Percentiles rank a stretch among this genome's conserved stretches.
phyloP scores from a whole-genome alignment of 2,113 vertebrate genomes.

The Ammodytes dubius region DNA sequence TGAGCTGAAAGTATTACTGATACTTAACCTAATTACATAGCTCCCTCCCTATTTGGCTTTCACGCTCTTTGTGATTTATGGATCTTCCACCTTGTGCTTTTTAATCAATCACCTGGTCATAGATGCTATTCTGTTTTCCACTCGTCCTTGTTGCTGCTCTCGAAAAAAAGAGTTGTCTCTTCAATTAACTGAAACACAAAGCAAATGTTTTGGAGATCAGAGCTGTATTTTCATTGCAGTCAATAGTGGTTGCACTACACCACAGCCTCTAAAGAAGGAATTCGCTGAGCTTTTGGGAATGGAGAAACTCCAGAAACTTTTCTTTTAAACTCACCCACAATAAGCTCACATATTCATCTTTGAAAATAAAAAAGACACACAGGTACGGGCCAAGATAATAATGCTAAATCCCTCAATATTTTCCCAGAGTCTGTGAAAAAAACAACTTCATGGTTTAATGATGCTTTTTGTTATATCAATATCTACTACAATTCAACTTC shows the following conservation, averaged over 20 bases:
- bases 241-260: constrained; percentile 26
- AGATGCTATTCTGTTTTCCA: constrained; percentile 16
- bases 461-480: neutral
- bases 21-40: constrained; percentile 87
- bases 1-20: constrained; percentile 82
- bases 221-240: constrained; percentile 12
- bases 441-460: neutral
- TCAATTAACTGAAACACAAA: neutral
- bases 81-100: constrained; percentile 49
- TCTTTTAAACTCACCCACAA: constrained; percentile 10
- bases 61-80: constrained; percentile 66
- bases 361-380: constrained; percentile 23
- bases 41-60: constrained; percentile 68
- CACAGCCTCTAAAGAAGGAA: constrained; percentile 19
- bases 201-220: neutral
- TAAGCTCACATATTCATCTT: constrained; percentile 25
- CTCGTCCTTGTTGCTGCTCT: constrained; percentile 29
- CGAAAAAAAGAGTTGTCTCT: constrained; percentile 16
- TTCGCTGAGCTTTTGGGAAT: constrained; percentile 20
- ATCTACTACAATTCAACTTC: too few species aligned
- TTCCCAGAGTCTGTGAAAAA: neutral
- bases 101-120: constrained; percentile 59
- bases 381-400: neutral
- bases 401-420: neutral
- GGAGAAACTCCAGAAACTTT: constrained; percentile 16